Conservation (phyloP, 2,888 invertebrate genomes). For the Trichogramma evanescens region DNA sequence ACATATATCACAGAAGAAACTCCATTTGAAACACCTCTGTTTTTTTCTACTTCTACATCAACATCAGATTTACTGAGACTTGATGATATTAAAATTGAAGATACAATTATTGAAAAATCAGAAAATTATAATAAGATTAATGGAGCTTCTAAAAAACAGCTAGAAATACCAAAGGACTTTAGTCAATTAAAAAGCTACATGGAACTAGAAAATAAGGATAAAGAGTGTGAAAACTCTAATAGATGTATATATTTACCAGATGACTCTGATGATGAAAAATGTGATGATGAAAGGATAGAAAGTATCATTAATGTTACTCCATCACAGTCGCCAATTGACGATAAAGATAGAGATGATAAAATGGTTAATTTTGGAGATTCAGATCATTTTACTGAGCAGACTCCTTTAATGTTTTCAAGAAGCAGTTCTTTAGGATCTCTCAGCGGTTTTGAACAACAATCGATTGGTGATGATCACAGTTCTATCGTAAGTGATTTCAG, state of each 20-base stretch:
- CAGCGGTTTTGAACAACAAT: conserved; percentile 76
- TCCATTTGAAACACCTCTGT: conserved; percentile 64
- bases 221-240: conserved; percentile 20
- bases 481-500: conserved; percentile 83
- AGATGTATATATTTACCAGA: conserved; percentile 16
- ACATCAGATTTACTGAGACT: conserved; percentile 76
- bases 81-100: conserved; percentile 30
- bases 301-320: conserved; percentile 22
- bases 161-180: conserved; percentile 9
- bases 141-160: conserved; percentile 4
- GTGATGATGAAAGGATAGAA: conserved; percentile 18
- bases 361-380: conserved; percentile 58
- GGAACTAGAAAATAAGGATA: conserved; percentile 20
- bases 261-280: conserved; percentile 17
- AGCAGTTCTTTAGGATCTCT: conserved; percentile 88
- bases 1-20: conserved; percentile 92
- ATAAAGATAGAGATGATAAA: conserved; percentile 43
- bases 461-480: conserved; percentile 75
- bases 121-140: background rate
- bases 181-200: conserved; percentile 16
- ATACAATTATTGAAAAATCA: conserved; percentile 3
- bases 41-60: conserved; percentile 82
- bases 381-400: conserved; percentile 75
- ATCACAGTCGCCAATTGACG: conserved; percentile 18
- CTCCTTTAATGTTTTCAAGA: conserved; percentile 92